Evolutionary conservation across 2,113 vertebrate species (phyloP).

Genomic region (Malurus melanocephalus): DNA sequence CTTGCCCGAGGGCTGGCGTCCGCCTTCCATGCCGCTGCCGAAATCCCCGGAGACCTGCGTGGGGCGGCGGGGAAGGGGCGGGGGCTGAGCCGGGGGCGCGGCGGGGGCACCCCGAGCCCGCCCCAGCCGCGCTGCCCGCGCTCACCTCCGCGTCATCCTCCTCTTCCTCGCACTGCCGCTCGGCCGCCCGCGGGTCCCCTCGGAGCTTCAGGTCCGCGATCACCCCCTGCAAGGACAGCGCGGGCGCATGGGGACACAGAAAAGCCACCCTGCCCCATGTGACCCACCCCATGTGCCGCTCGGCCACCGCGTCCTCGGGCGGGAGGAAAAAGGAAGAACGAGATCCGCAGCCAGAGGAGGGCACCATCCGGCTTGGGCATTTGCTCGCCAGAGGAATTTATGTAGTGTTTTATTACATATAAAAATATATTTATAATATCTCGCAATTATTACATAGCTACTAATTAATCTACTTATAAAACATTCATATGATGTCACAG

Average conservation of each 20-base stretch:
- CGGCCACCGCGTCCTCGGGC: rapidly evolving
- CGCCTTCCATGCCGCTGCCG: constrained; percentile 77
- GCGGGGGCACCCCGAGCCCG: rapidly evolving
- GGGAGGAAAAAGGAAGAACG: background rate
- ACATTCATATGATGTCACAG: background rate
- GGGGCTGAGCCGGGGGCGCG: background rate
- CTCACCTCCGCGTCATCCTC: constrained; percentile 87
- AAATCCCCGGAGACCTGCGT: constrained; percentile 82
- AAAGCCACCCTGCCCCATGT: background rate
- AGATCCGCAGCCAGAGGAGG: background rate
- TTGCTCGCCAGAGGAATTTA: background rate
- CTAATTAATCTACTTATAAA: background rate
- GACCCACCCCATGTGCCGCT: rapidly evolving
- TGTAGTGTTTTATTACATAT: rapidly evolving
- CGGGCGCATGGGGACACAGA: rapidly evolving
- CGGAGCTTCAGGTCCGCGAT: constrained; percentile 84
- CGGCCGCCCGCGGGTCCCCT: constrained; percentile 78
- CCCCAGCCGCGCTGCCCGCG: rapidly evolving
- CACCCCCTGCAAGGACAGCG: constrained; percentile 73
- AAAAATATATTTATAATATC: background rate
- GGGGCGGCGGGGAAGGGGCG: rapidly evolving
- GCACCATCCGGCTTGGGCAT: background rate
- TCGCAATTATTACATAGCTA: background rate
- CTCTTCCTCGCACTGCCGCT: constrained; percentile 84
- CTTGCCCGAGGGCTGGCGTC: background rate